These are phyloP conservation scores for Polydrusus tereticollis DNA, from an alignment of 2,888 invertebrate genomes.

Conservation along the genomic window DNA sequence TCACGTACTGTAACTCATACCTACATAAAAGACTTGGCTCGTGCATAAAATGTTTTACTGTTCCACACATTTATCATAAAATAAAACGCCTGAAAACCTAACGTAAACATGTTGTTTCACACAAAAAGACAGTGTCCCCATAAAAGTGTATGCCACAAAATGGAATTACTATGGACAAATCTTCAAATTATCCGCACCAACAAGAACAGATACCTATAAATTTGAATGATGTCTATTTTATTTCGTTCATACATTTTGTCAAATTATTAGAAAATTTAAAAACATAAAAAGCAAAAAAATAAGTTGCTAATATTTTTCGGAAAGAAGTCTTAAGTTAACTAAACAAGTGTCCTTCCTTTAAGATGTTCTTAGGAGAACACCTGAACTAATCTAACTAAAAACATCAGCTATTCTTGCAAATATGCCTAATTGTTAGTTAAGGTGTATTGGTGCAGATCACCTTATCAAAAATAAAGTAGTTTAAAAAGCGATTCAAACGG, in stretches of 20 bases:
- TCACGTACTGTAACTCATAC: too few relatives aligned
- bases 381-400: too few relatives aligned
- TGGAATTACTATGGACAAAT: conserved; percentile 22
- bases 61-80: neutral
- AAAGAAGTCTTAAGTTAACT: too few relatives aligned
- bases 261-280: too few relatives aligned
- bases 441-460: conserved; percentile 21
- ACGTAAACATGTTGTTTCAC: conserved; percentile 31
- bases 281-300: too few relatives aligned
- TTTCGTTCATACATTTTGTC: too few relatives aligned
- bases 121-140: conserved; percentile 16
- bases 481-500: conserved; percentile 44
- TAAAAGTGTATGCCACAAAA: conserved; percentile 37
- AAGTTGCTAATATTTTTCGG: too few relatives aligned
- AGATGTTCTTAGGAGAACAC: too few relatives aligned
- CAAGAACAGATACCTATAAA: too few relatives aligned
- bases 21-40: neutral
- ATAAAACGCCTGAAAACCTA: conserved; percentile 9
- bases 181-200: conserved; percentile 11
- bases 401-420: too few relatives aligned
- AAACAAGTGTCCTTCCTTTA: too few relatives aligned
- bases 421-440: too few relatives aligned
- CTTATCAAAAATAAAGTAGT: conserved; percentile 30
- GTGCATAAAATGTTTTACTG: neutral
- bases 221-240: neutral